A percentile compares a stretch with the other conserved stretches of the same genome.
phyloP scores from a whole-genome alignment of 2,888 invertebrate species.

The Ceramica pisi region DNA sequence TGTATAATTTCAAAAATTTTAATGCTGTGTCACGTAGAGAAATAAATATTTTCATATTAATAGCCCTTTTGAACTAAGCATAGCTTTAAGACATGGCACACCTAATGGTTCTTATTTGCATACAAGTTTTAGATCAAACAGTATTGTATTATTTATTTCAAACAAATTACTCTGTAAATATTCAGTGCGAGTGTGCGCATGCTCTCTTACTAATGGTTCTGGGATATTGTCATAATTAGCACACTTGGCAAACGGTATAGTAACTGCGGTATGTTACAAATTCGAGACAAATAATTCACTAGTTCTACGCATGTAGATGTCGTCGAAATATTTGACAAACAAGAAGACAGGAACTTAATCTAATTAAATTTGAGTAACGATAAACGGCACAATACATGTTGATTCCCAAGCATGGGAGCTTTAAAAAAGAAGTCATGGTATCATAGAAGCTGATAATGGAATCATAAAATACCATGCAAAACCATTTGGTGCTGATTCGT shows the following conservation, averaged over 20 bases:
- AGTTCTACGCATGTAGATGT: conserved; percentile 1
- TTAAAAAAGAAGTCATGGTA: not conserved
- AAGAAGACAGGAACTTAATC: conserved; percentile 15
- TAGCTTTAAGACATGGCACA: conserved; percentile 25
- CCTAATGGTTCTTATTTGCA: conserved; percentile 53
- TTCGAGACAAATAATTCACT: conserved; percentile 41
- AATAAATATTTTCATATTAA: conserved; percentile 56
- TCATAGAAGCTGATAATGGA: not conserved
- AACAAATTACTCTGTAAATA: conserved; percentile 47
- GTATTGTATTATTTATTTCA: conserved; percentile 40
- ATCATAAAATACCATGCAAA: not conserved
- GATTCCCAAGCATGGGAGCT: not conserved
- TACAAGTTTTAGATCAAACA: conserved; percentile 56
- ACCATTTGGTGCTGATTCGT: not conserved
- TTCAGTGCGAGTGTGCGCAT: conserved; percentile 34
- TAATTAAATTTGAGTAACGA: conserved; percentile 13
- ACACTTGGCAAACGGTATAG: conserved; percentile 53
- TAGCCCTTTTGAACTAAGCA: conserved; percentile 24
- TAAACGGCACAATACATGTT: not conserved
- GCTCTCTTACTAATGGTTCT: conserved; percentile 48
- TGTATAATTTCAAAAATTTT: conserved; percentile 32
- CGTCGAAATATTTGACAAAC: conserved; percentile 19
- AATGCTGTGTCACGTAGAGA: conserved; percentile 61
- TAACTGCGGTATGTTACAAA: conserved; percentile 36
- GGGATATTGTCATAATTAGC: conserved; percentile 59